Conservation (phyloP, 2,888 invertebrate species). For the Heliothis peltigera region DNA sequence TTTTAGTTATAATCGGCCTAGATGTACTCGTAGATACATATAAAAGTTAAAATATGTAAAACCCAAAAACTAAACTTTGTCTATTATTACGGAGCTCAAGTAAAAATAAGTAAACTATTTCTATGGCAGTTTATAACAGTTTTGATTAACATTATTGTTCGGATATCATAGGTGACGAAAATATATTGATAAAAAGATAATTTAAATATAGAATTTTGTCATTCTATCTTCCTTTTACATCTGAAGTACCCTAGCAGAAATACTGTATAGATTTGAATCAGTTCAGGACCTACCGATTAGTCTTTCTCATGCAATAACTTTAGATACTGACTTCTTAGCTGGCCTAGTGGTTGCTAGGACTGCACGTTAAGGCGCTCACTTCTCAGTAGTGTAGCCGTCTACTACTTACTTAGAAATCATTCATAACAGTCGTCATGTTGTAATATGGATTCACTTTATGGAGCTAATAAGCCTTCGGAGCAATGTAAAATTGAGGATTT, state of each 20-base stretch:
- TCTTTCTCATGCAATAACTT: constrained; percentile 1
- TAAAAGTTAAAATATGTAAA: too few relatives aligned
- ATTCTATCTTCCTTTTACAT: neutral
- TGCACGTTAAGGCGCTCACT: neutral
- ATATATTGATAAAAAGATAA: too few relatives aligned
- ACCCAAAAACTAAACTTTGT: too few relatives aligned
- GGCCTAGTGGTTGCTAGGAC: neutral
- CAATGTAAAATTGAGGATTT: too few relatives aligned
- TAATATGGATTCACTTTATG: too few relatives aligned
- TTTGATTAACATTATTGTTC: constrained; percentile 10
- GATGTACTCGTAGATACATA: too few relatives aligned
- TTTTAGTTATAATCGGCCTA: too few relatives aligned
- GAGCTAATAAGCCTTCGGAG: too few relatives aligned
- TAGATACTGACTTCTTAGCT: neutral
- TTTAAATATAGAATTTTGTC: neutral
- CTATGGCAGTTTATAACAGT: constrained; percentile 32
- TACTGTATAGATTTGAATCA: neutral
- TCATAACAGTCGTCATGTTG: too few relatives aligned
- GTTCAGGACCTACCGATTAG: neutral
- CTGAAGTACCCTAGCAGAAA: neutral
- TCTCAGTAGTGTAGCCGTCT: too few relatives aligned
- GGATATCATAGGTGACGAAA: neutral
- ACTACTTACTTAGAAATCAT: too few relatives aligned
- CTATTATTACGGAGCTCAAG: too few relatives aligned
- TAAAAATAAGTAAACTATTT: constrained; percentile 12